These are phyloP conservation scores for Rhodophaea formosa DNA, from an alignment of 2,888 invertebrate species.

Conservation along the genomic window DNA sequence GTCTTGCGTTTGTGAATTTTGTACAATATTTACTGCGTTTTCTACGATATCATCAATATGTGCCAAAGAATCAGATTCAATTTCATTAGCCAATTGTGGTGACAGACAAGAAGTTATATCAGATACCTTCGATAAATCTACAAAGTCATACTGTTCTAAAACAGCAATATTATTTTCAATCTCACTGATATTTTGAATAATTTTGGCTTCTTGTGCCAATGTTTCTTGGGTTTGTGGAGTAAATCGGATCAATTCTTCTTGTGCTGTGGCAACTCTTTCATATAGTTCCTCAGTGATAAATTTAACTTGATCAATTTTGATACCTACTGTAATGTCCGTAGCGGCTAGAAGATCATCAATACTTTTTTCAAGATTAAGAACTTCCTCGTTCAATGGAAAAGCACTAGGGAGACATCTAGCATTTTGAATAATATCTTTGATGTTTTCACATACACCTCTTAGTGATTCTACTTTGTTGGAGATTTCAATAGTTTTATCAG, in stretches of 20 bases:
- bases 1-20: conserved; percentile 44
- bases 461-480: conserved; percentile 56
- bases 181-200: conserved; percentile 59
- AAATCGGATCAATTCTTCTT: conserved; percentile 61
- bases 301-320: conserved; percentile 55
- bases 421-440: conserved; percentile 48
- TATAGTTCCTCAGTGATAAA: conserved; percentile 55
- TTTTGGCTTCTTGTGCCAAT: conserved; percentile 51
- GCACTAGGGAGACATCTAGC: conserved; percentile 32
- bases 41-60: conserved; percentile 56
- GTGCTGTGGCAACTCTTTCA: conserved; percentile 47
- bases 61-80: conserved; percentile 51
- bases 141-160: conserved; percentile 61
- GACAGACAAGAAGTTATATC: conserved; percentile 49
- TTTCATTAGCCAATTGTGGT: conserved; percentile 47
- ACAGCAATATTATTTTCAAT: conserved; percentile 63
- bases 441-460: conserved; percentile 50
- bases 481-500: conserved; percentile 57
- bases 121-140: conserved; percentile 55
- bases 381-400: conserved; percentile 31
- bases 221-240: conserved; percentile 42
- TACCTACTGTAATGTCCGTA: conserved; percentile 49
- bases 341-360: conserved; percentile 51
- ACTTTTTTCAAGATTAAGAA: conserved; percentile 42
- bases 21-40: conserved; percentile 50